A percentile compares a stretch with the other conserved stretches of the same genome.
phyloP scores from a whole-genome alignment of 2,888 invertebrate species.

The Frankliniella intonsa region DNA sequence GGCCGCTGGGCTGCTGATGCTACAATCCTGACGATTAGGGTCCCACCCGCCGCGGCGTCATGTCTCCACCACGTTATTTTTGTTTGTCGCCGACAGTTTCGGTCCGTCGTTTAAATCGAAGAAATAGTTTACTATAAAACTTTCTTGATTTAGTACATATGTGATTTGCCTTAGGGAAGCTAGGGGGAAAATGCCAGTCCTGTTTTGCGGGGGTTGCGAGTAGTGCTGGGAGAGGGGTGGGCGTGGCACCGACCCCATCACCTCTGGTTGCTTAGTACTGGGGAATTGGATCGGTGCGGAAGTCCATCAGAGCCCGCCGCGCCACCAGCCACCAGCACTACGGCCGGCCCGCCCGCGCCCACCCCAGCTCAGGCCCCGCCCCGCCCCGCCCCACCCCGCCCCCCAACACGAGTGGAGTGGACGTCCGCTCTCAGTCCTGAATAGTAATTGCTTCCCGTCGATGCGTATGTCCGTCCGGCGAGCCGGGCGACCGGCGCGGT shows the following conservation, averaged over 20 bases:
- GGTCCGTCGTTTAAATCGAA: too few species aligned
- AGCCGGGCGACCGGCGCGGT: neutral
- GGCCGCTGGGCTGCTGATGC: neutral
- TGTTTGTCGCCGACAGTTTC: too few species aligned
- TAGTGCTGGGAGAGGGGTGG: neutral
- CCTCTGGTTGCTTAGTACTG: neutral
- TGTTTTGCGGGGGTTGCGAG: too few species aligned
- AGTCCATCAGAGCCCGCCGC: neutral
- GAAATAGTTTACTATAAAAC: too few species aligned
- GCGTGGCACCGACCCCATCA: neutral
- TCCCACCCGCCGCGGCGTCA: too few species aligned
- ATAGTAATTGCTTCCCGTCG: constrained; percentile 15
- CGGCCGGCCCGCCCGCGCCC: neutral
- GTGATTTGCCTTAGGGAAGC: too few species aligned
- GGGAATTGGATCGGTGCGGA: constrained; percentile 11
- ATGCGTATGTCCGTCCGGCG: neutral
- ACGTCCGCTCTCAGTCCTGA: neutral
- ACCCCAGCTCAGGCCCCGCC: neutral
- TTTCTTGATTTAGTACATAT: too few species aligned
- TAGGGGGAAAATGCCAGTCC: too few species aligned
- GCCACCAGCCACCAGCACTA: too few species aligned
- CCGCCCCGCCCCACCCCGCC: neutral
- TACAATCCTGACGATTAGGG: neutral
- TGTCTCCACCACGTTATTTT: too few species aligned
- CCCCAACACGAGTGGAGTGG: neutral